Evolutionary conservation across 2,113 vertebrate species (phyloP), one percentile per base, ranked within the genome.

Genomic region (Petrocephalus microphthalmus): DNA sequence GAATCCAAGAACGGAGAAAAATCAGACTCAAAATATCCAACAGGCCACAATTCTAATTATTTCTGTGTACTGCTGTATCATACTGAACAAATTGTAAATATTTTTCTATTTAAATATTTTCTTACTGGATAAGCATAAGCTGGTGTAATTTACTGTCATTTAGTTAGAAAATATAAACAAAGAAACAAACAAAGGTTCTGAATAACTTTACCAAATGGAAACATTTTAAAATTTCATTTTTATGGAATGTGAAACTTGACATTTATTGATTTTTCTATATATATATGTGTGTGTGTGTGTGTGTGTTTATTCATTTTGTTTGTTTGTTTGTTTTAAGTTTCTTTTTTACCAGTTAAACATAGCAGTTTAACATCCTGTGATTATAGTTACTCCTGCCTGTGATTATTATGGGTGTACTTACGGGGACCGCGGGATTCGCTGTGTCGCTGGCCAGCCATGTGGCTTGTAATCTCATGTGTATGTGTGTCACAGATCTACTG

Each of bases 11-110:
- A 20, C 33, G 22, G 33, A 52, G 47, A 0, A 64, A n/a, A 29
- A 87, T 87, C 19, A 84, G 56, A 87, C 87, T 25, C 15, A 89
- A 83, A 88, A 45, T 88, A 5, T 49, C 45, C 8, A 53, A n/a
- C 10, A 56, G 37, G 25, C n/a, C 19, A 84, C 49, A 37, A 56
- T 33, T 33, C 52, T 83, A 60, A 57, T 60, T 84, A 11, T 83
- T 83, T 25, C 5, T 74, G n/a, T 85, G 51, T 29, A 85, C 53
- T 85, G 25, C 19, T 85, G 51, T 85, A 53, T 20, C 13, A 54
- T 57, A 56, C 7, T 85, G 42, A 57, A 86, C 29, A 13, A 47
- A 60, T 45, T 42, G 25, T 22, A 33, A 42, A 85, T 37, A 25
- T 57, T 52, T 64, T 45, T 64, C 0, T 42, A 22, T 64, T 64